Evolutionary conservation across 53 echinoderm and acorn worm genomes (phyloP).

Genomic region (Actinopyga echinites): DNA sequence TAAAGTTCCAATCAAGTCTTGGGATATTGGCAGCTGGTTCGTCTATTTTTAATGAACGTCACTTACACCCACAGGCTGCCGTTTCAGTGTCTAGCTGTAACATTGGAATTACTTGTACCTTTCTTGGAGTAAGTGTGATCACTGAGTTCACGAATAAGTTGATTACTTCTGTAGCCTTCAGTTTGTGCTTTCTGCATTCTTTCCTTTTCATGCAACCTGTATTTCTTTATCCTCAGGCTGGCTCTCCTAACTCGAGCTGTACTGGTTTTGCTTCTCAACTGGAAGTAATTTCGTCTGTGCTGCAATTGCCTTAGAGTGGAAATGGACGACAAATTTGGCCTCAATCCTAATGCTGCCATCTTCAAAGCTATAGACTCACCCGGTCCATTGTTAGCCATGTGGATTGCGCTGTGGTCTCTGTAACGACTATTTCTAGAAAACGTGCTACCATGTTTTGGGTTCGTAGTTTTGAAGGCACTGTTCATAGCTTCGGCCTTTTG

Average conservation of each 20-base stretch:
- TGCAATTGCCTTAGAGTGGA: not conserved
- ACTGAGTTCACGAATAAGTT: not conserved
- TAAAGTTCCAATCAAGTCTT: not conserved
- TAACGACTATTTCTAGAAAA: not conserved
- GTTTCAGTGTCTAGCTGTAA: not conserved
- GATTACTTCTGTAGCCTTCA: not conserved
- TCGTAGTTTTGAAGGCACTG: constrained; percentile 3
- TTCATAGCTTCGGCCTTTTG: constrained; percentile 41
- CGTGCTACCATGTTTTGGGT: constrained; percentile 14
- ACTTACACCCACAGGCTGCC: not conserved
- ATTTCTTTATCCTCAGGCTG: not conserved
- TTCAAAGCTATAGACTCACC: not conserved
- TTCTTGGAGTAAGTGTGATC: not conserved
- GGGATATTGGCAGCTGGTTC: not conserved
- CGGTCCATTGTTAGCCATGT: constrained; percentile 10
- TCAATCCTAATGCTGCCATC: not conserved
- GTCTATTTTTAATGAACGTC: not conserved
- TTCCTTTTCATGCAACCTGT: not conserved
- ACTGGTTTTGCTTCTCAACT: not conserved
- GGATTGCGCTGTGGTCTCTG: constrained; percentile 31
- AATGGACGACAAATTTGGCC: not conserved
- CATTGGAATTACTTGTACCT: not conserved
- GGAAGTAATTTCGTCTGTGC: not conserved
- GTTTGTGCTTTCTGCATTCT: not conserved
- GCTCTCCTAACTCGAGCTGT: not conserved